phyloP scores from a whole-genome alignment of 1,140 invertebrate species.

The Drosophila pseudoananassae region DNA sequence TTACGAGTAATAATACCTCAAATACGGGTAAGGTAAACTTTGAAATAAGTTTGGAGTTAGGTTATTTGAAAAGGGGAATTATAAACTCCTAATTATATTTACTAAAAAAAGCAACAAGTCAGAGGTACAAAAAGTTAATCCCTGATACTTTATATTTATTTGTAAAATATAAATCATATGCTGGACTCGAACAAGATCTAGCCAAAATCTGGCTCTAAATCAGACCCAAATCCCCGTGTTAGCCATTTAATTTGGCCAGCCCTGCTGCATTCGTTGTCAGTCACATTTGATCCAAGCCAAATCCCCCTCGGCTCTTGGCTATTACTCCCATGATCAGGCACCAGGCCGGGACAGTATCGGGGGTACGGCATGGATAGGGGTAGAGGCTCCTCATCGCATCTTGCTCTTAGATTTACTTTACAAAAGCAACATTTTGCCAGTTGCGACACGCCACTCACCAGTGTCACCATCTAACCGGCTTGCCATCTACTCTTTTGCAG shows the following conservation, averaged over 20 bases:
- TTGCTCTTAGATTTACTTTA: slow-evolving; percentile 64
- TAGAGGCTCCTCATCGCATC: slow-evolving; percentile 6
- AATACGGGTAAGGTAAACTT: neutral
- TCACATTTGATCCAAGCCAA: slow-evolving; percentile 37
- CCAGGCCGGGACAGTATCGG: neutral
- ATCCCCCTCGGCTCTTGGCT: slow-evolving; percentile 36
- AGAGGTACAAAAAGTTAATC: too few relatives aligned
- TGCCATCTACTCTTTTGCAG: slow-evolving; percentile 68
- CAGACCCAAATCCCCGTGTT: slow-evolving; percentile 12
- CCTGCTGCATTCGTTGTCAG: slow-evolving; percentile 14
- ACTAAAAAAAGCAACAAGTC: too few relatives aligned
- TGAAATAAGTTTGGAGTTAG: too few relatives aligned
- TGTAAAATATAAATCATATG: neutral
- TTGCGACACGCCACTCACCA: slow-evolving; percentile 74
- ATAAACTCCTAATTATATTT: neutral
- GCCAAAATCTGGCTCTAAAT: neutral
- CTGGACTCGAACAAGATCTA: neutral
- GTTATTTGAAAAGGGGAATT: neutral
- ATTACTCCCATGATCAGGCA: slow-evolving; percentile 42
- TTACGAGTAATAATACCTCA: slow-evolving; percentile 18
- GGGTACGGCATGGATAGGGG: neutral
- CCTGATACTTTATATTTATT: too few relatives aligned
- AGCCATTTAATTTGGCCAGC: slow-evolving; percentile 3
- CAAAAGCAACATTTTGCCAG: slow-evolving; percentile 77
- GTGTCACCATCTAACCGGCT: slow-evolving; percentile 55